Evolutionary conservation across 2,113 vertebrate species (phyloP), one percentile per base, ranked within the genome.

Genomic region (Zootoca vivipara): DNA sequence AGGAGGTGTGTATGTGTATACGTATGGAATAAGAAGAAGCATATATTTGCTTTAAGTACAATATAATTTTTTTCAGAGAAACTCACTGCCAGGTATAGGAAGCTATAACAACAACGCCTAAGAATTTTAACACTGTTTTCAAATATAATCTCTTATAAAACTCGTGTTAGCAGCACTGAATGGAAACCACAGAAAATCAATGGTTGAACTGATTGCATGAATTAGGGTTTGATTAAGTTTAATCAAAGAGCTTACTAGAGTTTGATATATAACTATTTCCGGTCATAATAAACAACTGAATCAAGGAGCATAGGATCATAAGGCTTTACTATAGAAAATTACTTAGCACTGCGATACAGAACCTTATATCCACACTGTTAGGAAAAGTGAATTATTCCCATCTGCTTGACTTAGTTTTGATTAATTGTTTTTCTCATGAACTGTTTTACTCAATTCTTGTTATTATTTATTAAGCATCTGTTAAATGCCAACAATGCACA

Each of bases 21-120:
- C 95, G 94, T 96, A 92, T 96, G 93, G 89, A 95, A 90, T 90
- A 77, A 72, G 42, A 94, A 95, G 90, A 88, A 90, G 91, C n/a
- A 90, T 86, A 82, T 87, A 7, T 87, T 88, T 2, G 85, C 88
- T 84, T 69, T 85, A 77, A 95, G 72, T 52, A 52, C 83, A 89
- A 90, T 56, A 0, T 85, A 83, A 90, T 52, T 67, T 90, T 35
- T 87, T 85, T 88, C 77, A 79, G 20, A 87, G 91, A n/a, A 85
- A 88, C 85, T 88, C 80, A 89, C 86, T 89, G 13, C 0, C 65
- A 42, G 30, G 64, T 16, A 28, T 26, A 81, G 80, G 62, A 33
- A 42, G 38, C 6, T 12, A 81, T 83, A 75, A 62, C n/a, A 5
- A 28, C 20, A 16, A 28, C 24, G 30, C 40, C 58, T 56, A 35